phyloP scores from a whole-genome alignment of 2,113 vertebrate species.

The Misgurnus mizolepis region DNA sequence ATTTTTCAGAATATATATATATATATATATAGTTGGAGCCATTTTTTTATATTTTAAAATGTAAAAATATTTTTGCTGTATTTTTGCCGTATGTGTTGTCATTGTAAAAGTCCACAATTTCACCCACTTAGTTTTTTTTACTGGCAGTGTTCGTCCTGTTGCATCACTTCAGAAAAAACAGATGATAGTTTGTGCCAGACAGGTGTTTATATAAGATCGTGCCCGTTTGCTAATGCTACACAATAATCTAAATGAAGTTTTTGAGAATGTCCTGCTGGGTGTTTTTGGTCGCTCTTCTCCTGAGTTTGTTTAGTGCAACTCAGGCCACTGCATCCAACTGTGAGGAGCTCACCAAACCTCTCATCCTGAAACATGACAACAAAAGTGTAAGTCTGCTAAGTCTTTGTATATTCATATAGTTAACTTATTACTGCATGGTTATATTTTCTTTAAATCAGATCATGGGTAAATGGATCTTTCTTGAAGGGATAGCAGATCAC shows the following conservation, averaged over 20 bases:
- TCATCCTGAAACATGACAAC: background rate
- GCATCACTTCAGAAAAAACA: conserved; percentile 16
- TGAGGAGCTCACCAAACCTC: conserved; percentile 20
- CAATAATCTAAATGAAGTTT: background rate
- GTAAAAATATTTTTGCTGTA: no score
- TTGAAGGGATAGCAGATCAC: conserved; percentile 43
- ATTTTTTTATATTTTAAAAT: no score
- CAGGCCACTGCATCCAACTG: conserved; percentile 1
- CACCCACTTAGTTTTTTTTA: background rate
- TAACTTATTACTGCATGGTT: background rate
- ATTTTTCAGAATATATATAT: no score
- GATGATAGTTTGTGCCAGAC: background rate
- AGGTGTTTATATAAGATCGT: background rate
- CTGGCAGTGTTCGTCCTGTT: conserved; percentile 5
- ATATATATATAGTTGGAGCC: no score
- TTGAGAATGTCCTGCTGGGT: background rate
- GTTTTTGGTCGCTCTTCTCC: conserved; percentile 6
- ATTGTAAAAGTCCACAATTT: no score
- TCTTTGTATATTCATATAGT: background rate
- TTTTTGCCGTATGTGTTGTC: no score
- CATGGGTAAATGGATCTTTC: conserved; percentile 45
- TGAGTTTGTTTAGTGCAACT: background rate
- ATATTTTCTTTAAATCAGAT: conserved; percentile 27
- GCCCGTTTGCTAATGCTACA: background rate
- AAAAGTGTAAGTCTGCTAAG: conserved; percentile 4